Evolutionary conservation across 2,113 vertebrate genomes (phyloP), one percentile per base, ranked within the genome.

Genomic region (Datnioides undecimradiatus): DNA sequence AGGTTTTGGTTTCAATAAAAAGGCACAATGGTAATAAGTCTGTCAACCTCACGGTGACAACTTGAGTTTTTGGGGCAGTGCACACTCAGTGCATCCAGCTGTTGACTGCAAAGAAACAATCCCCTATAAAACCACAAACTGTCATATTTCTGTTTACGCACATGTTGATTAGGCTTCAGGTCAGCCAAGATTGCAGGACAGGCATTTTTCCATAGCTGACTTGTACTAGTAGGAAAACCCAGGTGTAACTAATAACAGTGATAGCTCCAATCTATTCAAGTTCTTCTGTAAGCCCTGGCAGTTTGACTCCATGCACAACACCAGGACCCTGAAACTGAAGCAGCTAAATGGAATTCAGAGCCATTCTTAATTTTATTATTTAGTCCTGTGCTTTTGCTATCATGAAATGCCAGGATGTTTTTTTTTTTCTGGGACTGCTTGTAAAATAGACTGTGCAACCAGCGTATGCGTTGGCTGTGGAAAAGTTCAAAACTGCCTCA

Each of bases 401-500:
- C 1, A 3, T 19, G 29, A 41, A 6, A 76, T 16, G 8, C 77
- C 10, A 45, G 34, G 16, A 25, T 21, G 9, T 38, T 14, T 36
- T 62, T n/a, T 21, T 5, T 38, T 14, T 36, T 62, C 29, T 14
- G 4, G 31, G 19, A 19, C 7, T 16, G 17, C 8, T 16, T 67
- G 14, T 41, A 25, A 69, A 33, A 59, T 21, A 58, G 66, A 63
- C 40, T 23, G 2, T 8, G n/a, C n/a, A 58, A 11, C 23, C 27
- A 57, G 55, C 19, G 6, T 27, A 62, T 5, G 16, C 40, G 79
- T 67, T 43, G 57, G 62, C 21, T 52, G 17, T 48, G 27, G 80
- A 85, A 78, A 82, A 52, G 54, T 64, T 87, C 2, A 40, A 81
- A 54, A 69, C 40, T 52, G 74, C 64, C 62, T 72, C 11, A 2